Base-by-base conservation (phyloP, 1,140 invertebrate species). In the Homarus americanus region DNA sequence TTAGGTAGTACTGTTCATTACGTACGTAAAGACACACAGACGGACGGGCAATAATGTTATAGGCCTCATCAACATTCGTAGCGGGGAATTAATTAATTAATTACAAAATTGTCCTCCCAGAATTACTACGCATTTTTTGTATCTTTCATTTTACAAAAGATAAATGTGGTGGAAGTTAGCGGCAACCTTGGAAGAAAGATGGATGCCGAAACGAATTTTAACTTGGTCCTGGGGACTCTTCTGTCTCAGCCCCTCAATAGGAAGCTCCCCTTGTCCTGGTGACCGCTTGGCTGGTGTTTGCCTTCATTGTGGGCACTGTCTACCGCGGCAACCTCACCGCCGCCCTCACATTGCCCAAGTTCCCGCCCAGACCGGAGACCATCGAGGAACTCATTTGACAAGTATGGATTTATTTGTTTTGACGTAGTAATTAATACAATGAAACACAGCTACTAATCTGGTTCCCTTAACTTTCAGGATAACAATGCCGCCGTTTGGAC, bases 401-500 rank as follows among this genome's bases (percentile, higher is more conserved):
- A 41, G 79, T 88, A 28, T 40, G 34, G 24, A 10, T n/a, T 24
- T 0, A 9, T 40, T 7, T 3, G 4, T 76, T 0, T 34, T 5
- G 3, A 66, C 53, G 10, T 63, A 63, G 12, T 34, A 72, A 10
- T 72, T 72, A n/a, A 72, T 72, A 24, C 10, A 72, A 17, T 72
- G 1, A 32, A 28, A 32, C 28, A 1, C 15, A 72, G 15, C 28
- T 72, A 72, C 1, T 38, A 40, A 76, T 15, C 20, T 5, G 20
- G 5, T 40, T 69, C 28, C 4, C n/a, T n/a, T n/a, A 12, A 49
- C 40, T 88, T 38, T 0, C 86, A 88, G 86, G 20, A 82, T 88
- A 15, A 88, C 86, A 34, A 88, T 88, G 86, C 86, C 86, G 0
- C 86, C 86, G 17, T 88, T 80, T 17, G 86, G 86, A 15, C 34